These are phyloP conservation scores for Megaleporinus macrocephalus DNA, from an alignment of 2,113 vertebrate species.

Conservation along the genomic window DNA sequence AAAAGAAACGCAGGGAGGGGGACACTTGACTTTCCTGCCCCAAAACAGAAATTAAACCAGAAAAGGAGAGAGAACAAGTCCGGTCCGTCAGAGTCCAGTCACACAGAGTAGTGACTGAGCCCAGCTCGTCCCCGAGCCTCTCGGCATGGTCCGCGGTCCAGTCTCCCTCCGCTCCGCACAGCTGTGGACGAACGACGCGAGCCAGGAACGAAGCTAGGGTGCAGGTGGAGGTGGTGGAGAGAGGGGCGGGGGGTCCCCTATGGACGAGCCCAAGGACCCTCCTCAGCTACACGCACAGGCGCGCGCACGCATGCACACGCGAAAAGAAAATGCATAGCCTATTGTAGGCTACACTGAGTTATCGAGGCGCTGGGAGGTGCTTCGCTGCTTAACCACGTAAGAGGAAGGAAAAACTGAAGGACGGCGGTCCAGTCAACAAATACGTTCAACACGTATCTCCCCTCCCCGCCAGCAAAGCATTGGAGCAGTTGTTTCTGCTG, in stretches of 20 bases:
- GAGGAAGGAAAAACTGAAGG: conserved; percentile 58
- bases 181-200: conserved; percentile 20
- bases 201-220: background rate
- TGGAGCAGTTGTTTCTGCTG: background rate
- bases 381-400: conserved; percentile 68
- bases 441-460: background rate
- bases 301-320: conserved; percentile 48
- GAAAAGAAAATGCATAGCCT: conserved; percentile 55
- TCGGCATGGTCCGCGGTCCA: conserved; percentile 68
- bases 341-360: conserved; percentile 52
- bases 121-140: conserved; percentile 57
- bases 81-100: conserved; percentile 66
- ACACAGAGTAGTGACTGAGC: conserved; percentile 57
- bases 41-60: background rate
- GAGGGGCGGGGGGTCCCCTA: conserved; percentile 21
- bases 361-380: conserved; percentile 71
- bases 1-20: background rate
- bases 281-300: conserved; percentile 59
- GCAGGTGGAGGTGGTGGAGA: background rate
- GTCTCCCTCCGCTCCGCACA: conserved; percentile 43
- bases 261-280: conserved; percentile 51
- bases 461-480: no score
- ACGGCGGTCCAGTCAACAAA: conserved; percentile 42
- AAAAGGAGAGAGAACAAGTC: conserved; percentile 57
- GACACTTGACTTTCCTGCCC: conserved; percentile 30